A percentile compares a stretch with the other conserved stretches of the same genome.
phyloP scores from a whole-genome alignment of 2,797 vertebrate genomes.

The Myotis planiceps region DNA sequence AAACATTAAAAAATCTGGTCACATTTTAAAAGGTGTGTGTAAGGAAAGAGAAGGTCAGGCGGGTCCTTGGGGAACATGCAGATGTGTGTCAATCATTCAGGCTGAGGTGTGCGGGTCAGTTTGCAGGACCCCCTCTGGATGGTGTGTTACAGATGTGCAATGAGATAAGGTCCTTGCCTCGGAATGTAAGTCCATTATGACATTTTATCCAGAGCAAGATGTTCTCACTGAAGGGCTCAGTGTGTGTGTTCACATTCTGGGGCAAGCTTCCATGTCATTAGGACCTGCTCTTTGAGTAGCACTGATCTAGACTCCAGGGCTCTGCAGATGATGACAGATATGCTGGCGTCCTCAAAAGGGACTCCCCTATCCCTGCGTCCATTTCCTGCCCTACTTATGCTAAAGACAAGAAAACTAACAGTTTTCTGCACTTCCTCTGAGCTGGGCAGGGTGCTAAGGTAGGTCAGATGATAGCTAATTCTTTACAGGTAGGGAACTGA shows the following conservation, averaged over 20 bases:
- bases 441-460: not conserved
- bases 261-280: not conserved
- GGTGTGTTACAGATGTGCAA: not conserved
- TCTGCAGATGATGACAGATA: not conserved
- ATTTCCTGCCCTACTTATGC: not conserved
- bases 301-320: not conserved
- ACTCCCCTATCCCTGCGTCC: not conserved
- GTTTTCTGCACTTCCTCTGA: not conserved
- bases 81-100: not conserved
- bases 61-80: not conserved
- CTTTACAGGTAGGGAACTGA: not conserved
- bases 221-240: not conserved
- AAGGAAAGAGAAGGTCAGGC: not conserved
- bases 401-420: not conserved
- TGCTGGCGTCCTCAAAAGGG: not conserved
- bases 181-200: not conserved
- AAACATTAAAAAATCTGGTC: not conserved
- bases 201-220: not conserved
- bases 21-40: not conserved
- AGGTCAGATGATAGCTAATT: not conserved
- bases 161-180: not conserved
- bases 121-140: not conserved
- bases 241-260: not conserved
- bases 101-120: not conserved
- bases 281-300: not conserved